Evolutionary conservation across 2,113 vertebrate species (phyloP).

Genomic region (Dendrocopos noguchii): DNA sequence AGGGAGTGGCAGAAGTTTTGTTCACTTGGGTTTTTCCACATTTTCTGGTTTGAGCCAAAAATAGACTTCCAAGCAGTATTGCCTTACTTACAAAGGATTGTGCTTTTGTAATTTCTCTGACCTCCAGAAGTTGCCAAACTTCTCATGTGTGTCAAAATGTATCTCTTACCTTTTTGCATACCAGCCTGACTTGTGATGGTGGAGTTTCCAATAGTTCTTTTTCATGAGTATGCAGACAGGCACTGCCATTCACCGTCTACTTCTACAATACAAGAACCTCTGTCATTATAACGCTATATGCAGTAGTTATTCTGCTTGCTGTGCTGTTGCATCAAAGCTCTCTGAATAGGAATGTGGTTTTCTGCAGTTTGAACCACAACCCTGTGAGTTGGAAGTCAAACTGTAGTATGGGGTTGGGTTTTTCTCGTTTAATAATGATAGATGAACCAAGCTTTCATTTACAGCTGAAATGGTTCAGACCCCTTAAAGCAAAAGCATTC

Average conservation of each 20-base stretch:
- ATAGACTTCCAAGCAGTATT: background rate
- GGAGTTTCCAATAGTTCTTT: background rate
- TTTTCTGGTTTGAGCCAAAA: background rate
- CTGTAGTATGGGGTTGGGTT: background rate
- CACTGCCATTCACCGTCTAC: background rate
- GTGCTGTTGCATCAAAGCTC: background rate
- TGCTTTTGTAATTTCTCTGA: background rate
- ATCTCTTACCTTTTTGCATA: background rate
- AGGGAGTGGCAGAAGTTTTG: fast-evolving
- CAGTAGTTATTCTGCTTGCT: background rate
- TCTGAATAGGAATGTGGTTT: background rate
- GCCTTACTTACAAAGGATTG: background rate
- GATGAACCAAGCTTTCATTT: background rate
- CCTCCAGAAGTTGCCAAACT: background rate
- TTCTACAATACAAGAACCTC: background rate
- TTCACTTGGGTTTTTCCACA: background rate
- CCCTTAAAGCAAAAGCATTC: background rate
- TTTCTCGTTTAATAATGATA: background rate
- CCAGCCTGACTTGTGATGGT: background rate
- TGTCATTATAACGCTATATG: background rate
- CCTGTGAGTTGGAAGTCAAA: background rate
- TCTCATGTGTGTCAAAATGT: background rate
- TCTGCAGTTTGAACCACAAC: background rate
- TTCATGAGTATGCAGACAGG: background rate
- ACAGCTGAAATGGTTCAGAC: background rate